Base-by-base conservation (phyloP, 1,140 invertebrate genomes). In the Philotrypesis tridentata region DNA sequence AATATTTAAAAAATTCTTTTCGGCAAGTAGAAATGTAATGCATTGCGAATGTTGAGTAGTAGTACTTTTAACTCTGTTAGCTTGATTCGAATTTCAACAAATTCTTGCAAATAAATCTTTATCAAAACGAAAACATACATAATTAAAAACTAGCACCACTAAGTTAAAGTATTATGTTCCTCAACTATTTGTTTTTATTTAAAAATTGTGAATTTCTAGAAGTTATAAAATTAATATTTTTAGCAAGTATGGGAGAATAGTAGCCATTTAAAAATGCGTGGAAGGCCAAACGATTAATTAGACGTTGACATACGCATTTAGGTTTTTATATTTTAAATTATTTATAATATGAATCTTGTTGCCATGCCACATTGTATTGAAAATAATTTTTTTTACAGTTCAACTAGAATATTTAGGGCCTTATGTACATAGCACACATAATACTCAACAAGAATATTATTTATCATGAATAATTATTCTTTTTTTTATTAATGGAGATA, bases 391-490 rank as follows among this genome's bases (percentile, higher is more conserved):
- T 77, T 61, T 76, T 77, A 77, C 31, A 37, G 37, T 9, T 55
- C 31, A 48, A 37, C 0, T 75, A 81, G 29, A 71, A 71, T 63
- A 70, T 71, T 63, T 43, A 63, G 17, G 37, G 31, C 31, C 55
- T 63, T 43, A 17, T 82, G 67, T 82, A 82, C 29, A 82, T 82
- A 76, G 29, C 23, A 12, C 17, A 63, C 60, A 27, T 74, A 82
- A 77, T 82, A 82, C 74, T 77, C 74, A 82, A 77, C 83, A 85
- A 77, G 67, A 67, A 83, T 85, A 82, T 80, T 72, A 25, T 85
- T 48, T 84, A 27, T 81, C 27, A 29, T 23, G 21, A 73, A 75
- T n/a, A 75, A 43, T 14, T 11, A 60, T 37, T 71, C 31, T 31
- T 40, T 80, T 40, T 80, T 73, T 80, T 80, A 74, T 73, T 74